Base-by-base conservation (phyloP, 2,113 vertebrate species). In the Bufo bufo region DNA sequence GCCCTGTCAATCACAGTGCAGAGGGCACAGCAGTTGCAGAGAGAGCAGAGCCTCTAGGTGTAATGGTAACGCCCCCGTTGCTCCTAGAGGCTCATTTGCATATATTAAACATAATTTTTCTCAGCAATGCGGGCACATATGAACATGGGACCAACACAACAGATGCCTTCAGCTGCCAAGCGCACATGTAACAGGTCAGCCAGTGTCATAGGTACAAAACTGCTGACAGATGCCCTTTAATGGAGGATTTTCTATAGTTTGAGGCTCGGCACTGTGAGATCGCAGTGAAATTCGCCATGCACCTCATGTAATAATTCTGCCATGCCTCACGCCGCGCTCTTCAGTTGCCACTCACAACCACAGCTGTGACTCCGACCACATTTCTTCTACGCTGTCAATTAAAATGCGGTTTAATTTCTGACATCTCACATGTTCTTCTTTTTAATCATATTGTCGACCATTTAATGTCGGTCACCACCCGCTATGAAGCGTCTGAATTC, bases 391-490 rank as follows among this genome's bases (percentile, higher is more conserved):
- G 52, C 71, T 85, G 43, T 45, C 66, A 75, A 85, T 85, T 85
- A 85, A 85, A 85, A 84, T 72, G n/a, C 82, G 56, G 54, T 75
- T 85, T 45, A 74, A 59, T 74, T 85, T 14, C 84, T 49, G 66
- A 58, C 54, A 59, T 85, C 69, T 74, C 58, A 23, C 69, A 16
- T 75, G 83, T 85, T 85, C 83, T 58, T 85, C 19, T 19, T 74
- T 47, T 85, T 85, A 85, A 85, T 85, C 69, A 75, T 74, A 61
- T 85, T 75, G 45, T 59, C 33, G 45, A 23, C 69, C 69, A 59
- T 85, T 72, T 74, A 75, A 59, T 75, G 33, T 61, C 49, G 33
- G 56, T 45, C 66, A 59, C 52, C 71, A 75, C 84, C 66, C 75
- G 52, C 23, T 85, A 58, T 6, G 19, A 74, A 16, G 16, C 13